Evolutionary conservation across 2,113 vertebrate genomes (phyloP).

Genomic region (Coryphaenoides rupestris): DNA sequence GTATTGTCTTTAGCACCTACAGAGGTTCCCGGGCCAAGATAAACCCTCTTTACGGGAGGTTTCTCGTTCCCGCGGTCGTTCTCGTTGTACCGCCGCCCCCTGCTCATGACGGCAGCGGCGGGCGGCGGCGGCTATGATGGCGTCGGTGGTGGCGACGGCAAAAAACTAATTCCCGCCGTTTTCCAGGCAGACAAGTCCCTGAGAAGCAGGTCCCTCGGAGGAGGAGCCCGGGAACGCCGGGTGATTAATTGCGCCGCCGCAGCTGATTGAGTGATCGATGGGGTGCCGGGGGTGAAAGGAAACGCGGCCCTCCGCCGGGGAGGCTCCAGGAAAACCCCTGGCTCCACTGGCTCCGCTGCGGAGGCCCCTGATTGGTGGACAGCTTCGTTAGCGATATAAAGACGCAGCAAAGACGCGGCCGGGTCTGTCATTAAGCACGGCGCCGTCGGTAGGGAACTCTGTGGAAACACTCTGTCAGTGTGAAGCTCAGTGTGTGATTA

Average conservation of each 20-base stretch:
- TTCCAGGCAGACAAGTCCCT: conserved; percentile 50
- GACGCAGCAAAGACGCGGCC: no score
- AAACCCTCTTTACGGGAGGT: conserved; percentile 68
- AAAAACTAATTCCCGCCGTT: conserved; percentile 31
- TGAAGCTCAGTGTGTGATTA: no score
- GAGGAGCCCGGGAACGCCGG: conserved; percentile 31
- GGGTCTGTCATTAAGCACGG: no score
- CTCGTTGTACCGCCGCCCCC: conserved; percentile 53
- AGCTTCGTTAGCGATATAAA: conserved; percentile 23
- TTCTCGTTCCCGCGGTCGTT: conserved; percentile 60
- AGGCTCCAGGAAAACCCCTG: conserved; percentile 49
- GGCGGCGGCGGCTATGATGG: neutral
- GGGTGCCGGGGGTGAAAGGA: conserved; percentile 47
- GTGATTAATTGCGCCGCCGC: conserved; percentile 64
- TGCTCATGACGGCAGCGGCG: conserved; percentile 39
- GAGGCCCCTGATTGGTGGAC: conserved; percentile 45
- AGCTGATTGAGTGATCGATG: conserved; percentile 63
- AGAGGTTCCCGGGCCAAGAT: conserved; percentile 69
- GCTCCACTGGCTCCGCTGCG: conserved; percentile 10
- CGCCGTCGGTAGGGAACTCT: no score
- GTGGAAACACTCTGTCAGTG: no score
- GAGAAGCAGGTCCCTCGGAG: conserved; percentile 19
- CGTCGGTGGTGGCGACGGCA: no score
- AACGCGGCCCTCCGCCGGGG: conserved; percentile 40
- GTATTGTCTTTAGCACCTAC: conserved; percentile 81